These are phyloP conservation scores for Hesperia comma DNA, from an alignment of 2,888 invertebrate genomes.

Conservation along the genomic window DNA sequence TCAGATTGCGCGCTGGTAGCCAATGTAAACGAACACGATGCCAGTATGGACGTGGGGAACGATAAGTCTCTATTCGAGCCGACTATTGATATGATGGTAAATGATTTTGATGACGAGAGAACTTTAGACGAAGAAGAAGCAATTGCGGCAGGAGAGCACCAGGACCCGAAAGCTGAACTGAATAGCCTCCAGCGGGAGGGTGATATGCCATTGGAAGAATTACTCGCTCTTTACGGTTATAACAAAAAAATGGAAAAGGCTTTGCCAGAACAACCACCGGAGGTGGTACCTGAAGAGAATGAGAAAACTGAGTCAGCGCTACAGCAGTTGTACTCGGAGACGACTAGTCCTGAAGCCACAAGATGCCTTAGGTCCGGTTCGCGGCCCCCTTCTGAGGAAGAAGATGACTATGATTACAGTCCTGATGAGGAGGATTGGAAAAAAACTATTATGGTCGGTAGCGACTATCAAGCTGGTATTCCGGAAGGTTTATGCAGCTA, in stretches of 20 bases:
- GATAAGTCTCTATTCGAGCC: conserved; percentile 92
- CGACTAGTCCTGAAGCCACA: conserved; percentile 72
- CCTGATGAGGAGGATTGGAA: conserved; percentile 95
- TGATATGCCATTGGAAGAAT: conserved; percentile 97
- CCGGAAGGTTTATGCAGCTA: conserved; percentile 96
- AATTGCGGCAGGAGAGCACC: conserved; percentile 92
- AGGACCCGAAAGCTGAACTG: conserved; percentile 94
- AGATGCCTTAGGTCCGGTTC: conserved; percentile 85
- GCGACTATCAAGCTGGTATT: conserved; percentile 96
- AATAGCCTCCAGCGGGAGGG: conserved; percentile 95
- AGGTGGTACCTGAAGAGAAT: conserved; percentile 67
- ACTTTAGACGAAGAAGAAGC: conserved; percentile 99
- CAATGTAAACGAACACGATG: conserved; percentile 82
- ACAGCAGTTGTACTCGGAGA: conserved; percentile 72
- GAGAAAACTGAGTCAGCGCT: conserved; percentile 79
- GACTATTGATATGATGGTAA: conserved; percentile 97
- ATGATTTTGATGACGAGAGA: conserved; percentile 98
- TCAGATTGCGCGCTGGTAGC: conserved; percentile 82
- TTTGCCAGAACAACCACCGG: conserved; percentile 60
- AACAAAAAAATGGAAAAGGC: conserved; percentile 78
- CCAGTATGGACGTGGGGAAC: conserved; percentile 82
- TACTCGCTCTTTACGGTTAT: conserved; percentile 95
- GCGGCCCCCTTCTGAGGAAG: conserved; percentile 91
- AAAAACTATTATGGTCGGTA: conserved; percentile 98
- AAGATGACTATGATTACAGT: conserved; percentile 92